phyloP scores from a whole-genome alignment of 2,113 vertebrate species.

The Sebastes schlegelii region DNA sequence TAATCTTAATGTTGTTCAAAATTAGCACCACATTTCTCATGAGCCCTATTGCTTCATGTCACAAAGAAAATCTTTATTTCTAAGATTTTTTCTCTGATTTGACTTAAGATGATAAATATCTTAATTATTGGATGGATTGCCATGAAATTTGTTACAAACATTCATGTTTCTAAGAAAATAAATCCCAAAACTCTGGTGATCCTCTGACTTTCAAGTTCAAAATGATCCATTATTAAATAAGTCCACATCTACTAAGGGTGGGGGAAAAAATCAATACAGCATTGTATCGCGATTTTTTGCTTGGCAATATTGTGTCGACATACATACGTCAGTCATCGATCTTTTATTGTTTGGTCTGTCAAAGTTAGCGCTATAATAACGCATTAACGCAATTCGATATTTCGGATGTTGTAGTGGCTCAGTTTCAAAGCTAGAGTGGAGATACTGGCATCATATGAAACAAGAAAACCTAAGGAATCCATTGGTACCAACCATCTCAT shows the following conservation, averaged over 20 bases:
- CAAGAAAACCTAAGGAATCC: no score
- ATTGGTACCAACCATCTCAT: no score
- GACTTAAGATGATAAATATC: not conserved
- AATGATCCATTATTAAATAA: not conserved
- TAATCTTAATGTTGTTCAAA: constrained; percentile 10
- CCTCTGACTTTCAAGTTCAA: not conserved
- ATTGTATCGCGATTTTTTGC: no score
- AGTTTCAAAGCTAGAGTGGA: no score
- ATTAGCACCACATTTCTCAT: constrained; percentile 2
- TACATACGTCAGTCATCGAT: no score
- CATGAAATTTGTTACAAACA: not conserved
- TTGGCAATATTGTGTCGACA: no score
- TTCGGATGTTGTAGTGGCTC: no score
- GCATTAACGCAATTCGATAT: no score
- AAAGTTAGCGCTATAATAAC: no score
- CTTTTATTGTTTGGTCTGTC: no score
- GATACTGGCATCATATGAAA: no score
- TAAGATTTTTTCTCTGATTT: not conserved
- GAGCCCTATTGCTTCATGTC: not conserved
- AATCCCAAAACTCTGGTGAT: not conserved
- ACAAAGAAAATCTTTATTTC: not conserved
- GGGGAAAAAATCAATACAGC: no score
- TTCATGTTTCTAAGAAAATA: not conserved
- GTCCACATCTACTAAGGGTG: not conserved
- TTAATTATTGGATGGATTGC: not conserved